Evolutionary conservation across 2,113 vertebrate genomes (phyloP), one percentile per base, ranked within the genome.

Genomic region (Numenius arquata): DNA sequence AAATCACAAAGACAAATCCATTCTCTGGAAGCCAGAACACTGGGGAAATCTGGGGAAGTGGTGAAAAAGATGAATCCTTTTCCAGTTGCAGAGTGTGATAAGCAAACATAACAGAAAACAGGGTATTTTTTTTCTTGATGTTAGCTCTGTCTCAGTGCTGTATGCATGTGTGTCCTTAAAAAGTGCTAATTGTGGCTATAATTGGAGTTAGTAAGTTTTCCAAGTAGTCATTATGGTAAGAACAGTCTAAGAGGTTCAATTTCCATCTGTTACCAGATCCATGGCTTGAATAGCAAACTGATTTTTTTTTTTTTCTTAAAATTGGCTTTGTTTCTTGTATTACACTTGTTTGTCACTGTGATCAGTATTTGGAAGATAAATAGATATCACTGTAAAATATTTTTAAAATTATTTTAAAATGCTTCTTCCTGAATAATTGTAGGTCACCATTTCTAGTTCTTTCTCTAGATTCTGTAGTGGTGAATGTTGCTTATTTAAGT

Each of bases 201-300:
- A 94, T 94, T 95, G 63, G 89, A 94, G 76, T 77, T 84, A 71
- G 68, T 95, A 71, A 95, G n/a, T 95, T 94, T 89, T 96, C 86
- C 86, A 75, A 96, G 91, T 63, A 96, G 93, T 95, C 76, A 81
- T 93, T 95, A 92, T 77, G 80, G 76, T 94, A 91, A 81, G 84
- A 93, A 95, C 83, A 90, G 61, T 77, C 56, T 91, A 94, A 95
- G 72, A 95, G 94, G 91, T 95, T 95, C 61, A 47, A 22, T 94
- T 96, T 97, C 95, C 96, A 92, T 93, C 95, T 96, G 95, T 94
- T 95, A 89, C 61, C 63, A 90, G 56, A 96, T 88, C 89, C 56
- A 92, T 78, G 72, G 68, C 40, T 92, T 92, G 79, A 89, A 88
- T 34, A 94, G 85, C 45, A 79, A 92, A 50, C 21, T 45, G 70